Percentiles rank a stretch among this genome's conserved stretches.
phyloP scores from a whole-genome alignment of 2,113 vertebrate genomes.

The Haplochromis vanheusdeni region DNA sequence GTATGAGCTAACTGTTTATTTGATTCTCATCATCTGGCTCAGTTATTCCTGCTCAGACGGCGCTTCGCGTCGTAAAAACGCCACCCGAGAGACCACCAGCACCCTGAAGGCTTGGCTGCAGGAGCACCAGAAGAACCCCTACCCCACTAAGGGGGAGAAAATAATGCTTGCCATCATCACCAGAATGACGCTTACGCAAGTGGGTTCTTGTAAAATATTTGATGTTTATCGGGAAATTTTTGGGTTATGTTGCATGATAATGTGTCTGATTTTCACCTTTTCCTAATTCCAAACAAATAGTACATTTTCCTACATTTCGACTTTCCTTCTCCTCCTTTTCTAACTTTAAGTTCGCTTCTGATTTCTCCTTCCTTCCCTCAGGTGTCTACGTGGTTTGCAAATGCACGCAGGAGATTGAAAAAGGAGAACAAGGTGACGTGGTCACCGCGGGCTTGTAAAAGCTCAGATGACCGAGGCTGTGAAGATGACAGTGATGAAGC shows the following conservation, averaged over 20 bases:
- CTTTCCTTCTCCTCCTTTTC: not conserved
- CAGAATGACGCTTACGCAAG: constrained; percentile 86
- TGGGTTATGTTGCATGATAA: not conserved
- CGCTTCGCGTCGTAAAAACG: constrained; percentile 87
- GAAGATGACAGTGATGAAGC: constrained; percentile 80
- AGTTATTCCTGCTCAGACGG: constrained; percentile 88
- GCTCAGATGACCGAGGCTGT: constrained; percentile 80
- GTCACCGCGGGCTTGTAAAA: constrained; percentile 85
- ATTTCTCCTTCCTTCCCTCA: not conserved
- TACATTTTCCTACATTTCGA: not conserved
- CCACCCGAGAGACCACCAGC: constrained; percentile 92
- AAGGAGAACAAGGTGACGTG: constrained; percentile 92
- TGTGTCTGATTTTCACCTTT: not conserved
- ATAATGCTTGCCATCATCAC: constrained; percentile 88
- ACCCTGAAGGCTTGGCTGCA: constrained; percentile 90
- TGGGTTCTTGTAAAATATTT: not conserved
- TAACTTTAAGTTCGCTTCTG: not conserved
- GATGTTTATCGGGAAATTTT: fast-evolving
- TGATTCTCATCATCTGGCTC: not conserved
- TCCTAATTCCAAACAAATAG: not conserved
- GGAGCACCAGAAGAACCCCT: constrained; percentile 85
- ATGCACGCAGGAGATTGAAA: constrained; percentile 86
- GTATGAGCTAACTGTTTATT: not conserved
- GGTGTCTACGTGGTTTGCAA: constrained; percentile 91
- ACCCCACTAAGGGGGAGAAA: constrained; percentile 85